Conservation (phyloP, 1,140 invertebrate genomes). For the Drosophila repleta region DNA sequence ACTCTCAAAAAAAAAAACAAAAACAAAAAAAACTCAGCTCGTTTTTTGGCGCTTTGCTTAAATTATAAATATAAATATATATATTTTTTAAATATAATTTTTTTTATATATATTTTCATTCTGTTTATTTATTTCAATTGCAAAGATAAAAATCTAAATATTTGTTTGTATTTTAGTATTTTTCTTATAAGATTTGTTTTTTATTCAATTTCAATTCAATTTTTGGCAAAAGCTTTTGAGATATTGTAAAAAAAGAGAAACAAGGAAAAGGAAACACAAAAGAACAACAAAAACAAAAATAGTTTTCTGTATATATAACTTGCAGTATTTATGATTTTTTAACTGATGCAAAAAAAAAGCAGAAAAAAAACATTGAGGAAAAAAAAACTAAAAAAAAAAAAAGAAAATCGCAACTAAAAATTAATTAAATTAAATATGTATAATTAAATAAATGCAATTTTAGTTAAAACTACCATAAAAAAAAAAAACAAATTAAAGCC, state of each 20-base stretch:
- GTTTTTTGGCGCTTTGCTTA: slow-evolving; percentile 37
- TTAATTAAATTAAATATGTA: slow-evolving; percentile 73
- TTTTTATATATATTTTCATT: slow-evolving; percentile 27
- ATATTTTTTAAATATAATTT: slow-evolving; percentile 24
- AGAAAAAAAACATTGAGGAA: slow-evolving; percentile 12
- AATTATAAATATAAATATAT: slow-evolving; percentile 6
- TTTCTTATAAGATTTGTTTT: slow-evolving; percentile 23
- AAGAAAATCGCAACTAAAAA: slow-evolving; percentile 53
- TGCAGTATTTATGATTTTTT: slow-evolving; percentile 78
- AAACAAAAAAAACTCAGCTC: slow-evolving; percentile 19
- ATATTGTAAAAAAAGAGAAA: slow-evolving; percentile 27
- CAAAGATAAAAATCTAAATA: neutral
- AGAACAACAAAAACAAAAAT: slow-evolving; percentile 23
- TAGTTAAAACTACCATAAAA: slow-evolving; percentile 68
- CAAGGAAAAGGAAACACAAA: slow-evolving; percentile 7
- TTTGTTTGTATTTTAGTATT: slow-evolving; percentile 16
- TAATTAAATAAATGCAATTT: slow-evolving; percentile 78
- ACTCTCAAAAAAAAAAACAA: slow-evolving; percentile 15
- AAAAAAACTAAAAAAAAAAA: slow-evolving; percentile 19
- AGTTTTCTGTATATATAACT: slow-evolving; percentile 62
- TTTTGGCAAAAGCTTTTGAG: slow-evolving; percentile 45
- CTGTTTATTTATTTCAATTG: slow-evolving; percentile 49
- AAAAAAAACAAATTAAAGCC: neutral
- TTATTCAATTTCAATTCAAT: slow-evolving; percentile 12
- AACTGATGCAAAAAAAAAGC: slow-evolving; percentile 34